These are phyloP conservation scores for Nannoperca australis DNA, from an alignment of 2,797 vertebrate species.

Conservation along the genomic window DNA sequence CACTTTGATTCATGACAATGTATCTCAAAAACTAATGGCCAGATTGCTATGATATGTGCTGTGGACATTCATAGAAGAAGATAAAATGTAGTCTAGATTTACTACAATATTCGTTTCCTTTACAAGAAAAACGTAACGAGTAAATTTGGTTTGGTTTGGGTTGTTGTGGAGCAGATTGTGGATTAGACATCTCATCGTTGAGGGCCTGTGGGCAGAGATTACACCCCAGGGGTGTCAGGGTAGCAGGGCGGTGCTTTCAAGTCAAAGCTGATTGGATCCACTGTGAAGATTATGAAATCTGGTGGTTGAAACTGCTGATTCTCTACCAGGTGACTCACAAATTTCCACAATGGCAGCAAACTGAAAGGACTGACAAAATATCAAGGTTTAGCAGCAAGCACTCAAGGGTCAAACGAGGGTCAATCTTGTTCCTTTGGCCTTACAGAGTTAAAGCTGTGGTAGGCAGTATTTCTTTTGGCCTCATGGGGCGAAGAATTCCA, in stretches of 20 bases:
- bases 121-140: not conserved
- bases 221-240: conserved; percentile 29
- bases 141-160: not conserved
- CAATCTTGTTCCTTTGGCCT: conserved; percentile 5
- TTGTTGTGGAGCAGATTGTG: conserved; percentile 24
- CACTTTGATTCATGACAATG: not conserved
- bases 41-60: not conserved
- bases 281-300: not conserved
- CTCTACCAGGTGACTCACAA: conserved; percentile 25
- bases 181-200: conserved; percentile 26
- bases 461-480: too few species aligned
- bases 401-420: conserved; percentile 13
- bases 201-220: conserved; percentile 11
- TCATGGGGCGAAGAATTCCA: too few species aligned
- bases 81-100: not conserved
- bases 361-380: conserved; percentile 25
- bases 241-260: conserved; percentile 18
- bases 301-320: conserved; percentile 22
- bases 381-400: conserved; percentile 19
- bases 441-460: conserved; percentile 8
- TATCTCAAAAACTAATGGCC: too few species aligned
- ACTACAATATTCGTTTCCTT: not conserved
- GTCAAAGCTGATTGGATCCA: conserved; percentile 25
- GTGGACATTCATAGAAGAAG: not conserved
- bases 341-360: conserved; percentile 19